A percentile compares a stretch with the other conserved stretches of the same genome.
Conservation (phyloP, 2,888 invertebrate species). For the Lasioglossum malachurum region DNA sequence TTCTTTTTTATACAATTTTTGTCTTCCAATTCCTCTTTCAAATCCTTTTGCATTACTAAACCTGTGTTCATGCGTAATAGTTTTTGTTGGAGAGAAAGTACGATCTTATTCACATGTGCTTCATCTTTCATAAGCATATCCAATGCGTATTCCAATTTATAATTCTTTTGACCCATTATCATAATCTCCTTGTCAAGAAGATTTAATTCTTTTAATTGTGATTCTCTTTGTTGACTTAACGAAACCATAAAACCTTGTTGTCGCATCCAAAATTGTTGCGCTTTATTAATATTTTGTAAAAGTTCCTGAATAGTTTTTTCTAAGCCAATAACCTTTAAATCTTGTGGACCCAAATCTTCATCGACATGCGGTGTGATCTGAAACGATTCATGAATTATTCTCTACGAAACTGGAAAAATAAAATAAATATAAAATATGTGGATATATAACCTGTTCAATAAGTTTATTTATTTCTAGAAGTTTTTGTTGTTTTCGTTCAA, state of each 20-base stretch:
- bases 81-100: constrained; percentile 88
- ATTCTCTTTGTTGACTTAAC: constrained; percentile 89
- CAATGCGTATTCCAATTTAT: constrained; percentile 89
- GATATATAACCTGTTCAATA: constrained; percentile 84
- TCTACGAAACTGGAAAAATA: neutral
- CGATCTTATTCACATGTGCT: constrained; percentile 86
- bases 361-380: constrained; percentile 77
- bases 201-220: constrained; percentile 89
- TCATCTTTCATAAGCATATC: constrained; percentile 87
- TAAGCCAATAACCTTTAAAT: constrained; percentile 88
- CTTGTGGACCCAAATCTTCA: constrained; percentile 86
- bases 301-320: constrained; percentile 88
- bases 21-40: constrained; percentile 86
- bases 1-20: constrained; percentile 86
- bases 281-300: constrained; percentile 87
- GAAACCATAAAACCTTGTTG: constrained; percentile 90
- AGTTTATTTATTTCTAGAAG: constrained; percentile 86
- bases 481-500: constrained; percentile 86
- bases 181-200: constrained; percentile 89
- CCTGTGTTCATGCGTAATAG: constrained; percentile 85
- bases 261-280: constrained; percentile 92
- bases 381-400: constrained; percentile 37
- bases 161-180: constrained; percentile 91
- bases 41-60: constrained; percentile 85
- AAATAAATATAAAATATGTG: constrained; percentile 2